These are phyloP conservation scores for Rhinogobio ventralis DNA, from an alignment of 2,797 vertebrate species.

Conservation along the genomic window DNA sequence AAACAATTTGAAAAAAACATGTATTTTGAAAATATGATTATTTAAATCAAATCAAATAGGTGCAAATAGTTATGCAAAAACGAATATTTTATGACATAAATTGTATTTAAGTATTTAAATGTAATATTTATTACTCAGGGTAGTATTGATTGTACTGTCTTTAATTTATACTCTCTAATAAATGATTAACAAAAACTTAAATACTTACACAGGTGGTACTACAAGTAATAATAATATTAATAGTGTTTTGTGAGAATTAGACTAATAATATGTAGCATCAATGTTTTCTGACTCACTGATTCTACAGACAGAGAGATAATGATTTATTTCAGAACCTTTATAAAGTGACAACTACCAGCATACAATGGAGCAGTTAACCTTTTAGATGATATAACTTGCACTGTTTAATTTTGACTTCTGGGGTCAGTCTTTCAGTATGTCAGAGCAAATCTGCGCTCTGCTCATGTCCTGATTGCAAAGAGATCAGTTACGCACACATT, in stretches of 20 bases:
- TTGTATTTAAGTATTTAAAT: neutral
- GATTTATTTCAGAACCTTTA: neutral
- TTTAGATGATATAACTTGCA: conserved; percentile 16
- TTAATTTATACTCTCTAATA: neutral
- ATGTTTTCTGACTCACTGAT: neutral
- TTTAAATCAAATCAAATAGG: neutral
- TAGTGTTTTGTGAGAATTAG: neutral
- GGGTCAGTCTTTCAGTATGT: conserved; percentile 40
- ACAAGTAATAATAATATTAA: neutral
- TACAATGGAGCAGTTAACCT: neutral
- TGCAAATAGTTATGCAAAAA: neutral
- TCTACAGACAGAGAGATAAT: neutral
- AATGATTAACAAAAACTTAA: neutral
- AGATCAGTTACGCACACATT: conserved; percentile 39
- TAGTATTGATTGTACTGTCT: neutral
- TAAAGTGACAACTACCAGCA: neutral
- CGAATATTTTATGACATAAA: neutral
- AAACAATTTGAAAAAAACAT: neutral
- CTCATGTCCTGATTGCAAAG: conserved; percentile 50
- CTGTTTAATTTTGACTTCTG: conserved; percentile 48
- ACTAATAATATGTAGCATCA: neutral
- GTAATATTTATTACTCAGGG: neutral
- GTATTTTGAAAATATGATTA: neutral
- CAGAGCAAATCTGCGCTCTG: conserved; percentile 19
- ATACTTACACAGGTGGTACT: neutral